Conservation (phyloP, 2,113 vertebrate species). For the Suncus etruscus region DNA sequence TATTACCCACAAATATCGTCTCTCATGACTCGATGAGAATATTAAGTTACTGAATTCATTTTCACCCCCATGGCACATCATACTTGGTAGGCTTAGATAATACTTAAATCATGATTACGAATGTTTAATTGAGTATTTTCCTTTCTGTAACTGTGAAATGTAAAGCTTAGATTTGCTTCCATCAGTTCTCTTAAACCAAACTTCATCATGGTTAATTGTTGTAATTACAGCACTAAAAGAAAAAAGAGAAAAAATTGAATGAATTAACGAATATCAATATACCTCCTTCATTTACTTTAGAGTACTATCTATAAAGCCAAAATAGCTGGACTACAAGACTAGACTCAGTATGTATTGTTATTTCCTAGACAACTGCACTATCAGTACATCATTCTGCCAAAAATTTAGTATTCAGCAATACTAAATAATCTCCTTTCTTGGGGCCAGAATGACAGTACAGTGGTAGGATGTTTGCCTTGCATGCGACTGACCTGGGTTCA, state of each 20-base stretch:
- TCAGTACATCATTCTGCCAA: neutral
- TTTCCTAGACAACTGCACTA: neutral
- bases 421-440: neutral
- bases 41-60: slow-evolving; percentile 83
- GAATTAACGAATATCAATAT: slow-evolving; percentile 71
- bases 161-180: slow-evolving; percentile 98
- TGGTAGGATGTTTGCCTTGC: no score
- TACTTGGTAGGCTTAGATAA: slow-evolving; percentile 82
- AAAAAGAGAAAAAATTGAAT: slow-evolving; percentile 25
- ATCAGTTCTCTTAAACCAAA: slow-evolving; percentile 98
- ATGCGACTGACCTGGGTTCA: no score
- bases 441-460: no score
- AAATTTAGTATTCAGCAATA: slow-evolving; percentile 39
- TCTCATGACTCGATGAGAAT: slow-evolving; percentile 74
- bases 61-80: slow-evolving; percentile 88
- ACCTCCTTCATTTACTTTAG: slow-evolving; percentile 40
- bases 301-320: slow-evolving; percentile 51
- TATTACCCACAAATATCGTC: slow-evolving; percentile 77
- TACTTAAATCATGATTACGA: slow-evolving; percentile 87
- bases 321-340: slow-evolving; percentile 65
- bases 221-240: slow-evolving; percentile 95
- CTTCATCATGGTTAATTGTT: slow-evolving; percentile 98
- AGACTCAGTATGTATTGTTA: slow-evolving; percentile 42
- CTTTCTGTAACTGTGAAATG: slow-evolving; percentile 98
- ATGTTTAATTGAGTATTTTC: slow-evolving; percentile 98